Percentiles rank a stretch among this genome's conserved stretches.
These are phyloP conservation scores for Ellobium chinense DNA, from an alignment of 2,888 invertebrate genomes.

Conservation along the genomic window DNA sequence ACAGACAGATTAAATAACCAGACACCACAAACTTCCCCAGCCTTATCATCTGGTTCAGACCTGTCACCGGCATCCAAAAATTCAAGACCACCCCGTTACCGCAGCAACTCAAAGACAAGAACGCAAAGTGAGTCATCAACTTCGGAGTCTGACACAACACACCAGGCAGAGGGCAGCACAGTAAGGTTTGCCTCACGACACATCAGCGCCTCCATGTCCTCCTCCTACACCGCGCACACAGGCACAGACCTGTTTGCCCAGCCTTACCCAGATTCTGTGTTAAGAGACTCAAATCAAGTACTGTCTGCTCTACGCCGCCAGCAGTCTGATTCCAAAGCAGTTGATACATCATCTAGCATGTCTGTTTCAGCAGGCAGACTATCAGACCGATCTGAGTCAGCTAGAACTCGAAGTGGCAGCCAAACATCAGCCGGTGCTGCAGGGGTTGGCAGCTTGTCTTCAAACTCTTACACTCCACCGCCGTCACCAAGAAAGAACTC, in stretches of 20 bases:
- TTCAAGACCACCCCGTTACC: slow-evolving; percentile 61
- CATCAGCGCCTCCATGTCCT: slow-evolving; percentile 7
- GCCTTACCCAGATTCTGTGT: neutral
- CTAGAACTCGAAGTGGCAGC: neutral
- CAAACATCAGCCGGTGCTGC: neutral
- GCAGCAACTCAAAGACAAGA: slow-evolving; percentile 59
- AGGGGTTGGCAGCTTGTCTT: neutral
- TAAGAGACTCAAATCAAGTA: neutral
- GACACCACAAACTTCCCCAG: neutral
- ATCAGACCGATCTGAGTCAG: neutral
- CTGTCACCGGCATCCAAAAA: neutral
- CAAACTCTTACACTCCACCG: slow-evolving; percentile 23
- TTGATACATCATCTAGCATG: neutral
- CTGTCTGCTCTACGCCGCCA: neutral
- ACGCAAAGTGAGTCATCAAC: slow-evolving; percentile 71
- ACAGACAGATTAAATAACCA: slow-evolving; percentile 43
- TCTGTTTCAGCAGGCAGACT: neutral
- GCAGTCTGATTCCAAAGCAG: neutral
- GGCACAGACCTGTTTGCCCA: neutral
- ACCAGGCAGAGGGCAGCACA: slow-evolving; percentile 27
- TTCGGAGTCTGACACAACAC: slow-evolving; percentile 59
- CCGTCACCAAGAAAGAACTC: slow-evolving; percentile 28
- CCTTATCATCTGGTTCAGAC: slow-evolving; percentile 40
- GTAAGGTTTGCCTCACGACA: slow-evolving; percentile 16
- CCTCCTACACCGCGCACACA: neutral